Conservation (phyloP, 2,888 invertebrate genomes). For the Mythimna lalbum region DNA sequence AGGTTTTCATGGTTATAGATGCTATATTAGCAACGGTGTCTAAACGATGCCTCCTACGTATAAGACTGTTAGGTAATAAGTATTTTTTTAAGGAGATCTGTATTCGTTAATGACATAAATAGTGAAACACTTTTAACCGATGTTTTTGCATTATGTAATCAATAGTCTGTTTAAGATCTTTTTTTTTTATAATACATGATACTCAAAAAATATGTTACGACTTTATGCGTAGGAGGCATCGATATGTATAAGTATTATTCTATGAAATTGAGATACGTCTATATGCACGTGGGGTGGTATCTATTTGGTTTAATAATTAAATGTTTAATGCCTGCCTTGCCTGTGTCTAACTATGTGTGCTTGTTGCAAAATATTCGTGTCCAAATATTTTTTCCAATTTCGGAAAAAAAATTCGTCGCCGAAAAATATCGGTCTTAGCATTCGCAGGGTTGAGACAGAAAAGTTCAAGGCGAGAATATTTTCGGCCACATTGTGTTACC, state of each 20-base stretch:
- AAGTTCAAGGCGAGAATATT: slow-evolving; percentile 47
- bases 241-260: slow-evolving; percentile 15
- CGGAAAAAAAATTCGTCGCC: slow-evolving; percentile 1
- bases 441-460: slow-evolving; percentile 46
- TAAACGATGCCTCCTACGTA: too few relatives aligned
- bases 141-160: too few relatives aligned
- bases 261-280: slow-evolving; percentile 37
- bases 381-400: slow-evolving; percentile 7
- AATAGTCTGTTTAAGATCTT: too few relatives aligned
- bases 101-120: too few relatives aligned
- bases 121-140: too few relatives aligned
- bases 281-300: slow-evolving; percentile 50
- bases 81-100: too few relatives aligned
- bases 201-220: too few relatives aligned
- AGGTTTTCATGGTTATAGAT: slow-evolving; percentile 29
- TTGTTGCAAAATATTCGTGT: slow-evolving; percentile 45
- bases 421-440: slow-evolving; percentile 24
- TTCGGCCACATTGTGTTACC: slow-evolving; percentile 39
- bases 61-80: too few relatives aligned
- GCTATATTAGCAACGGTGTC: slow-evolving; percentile 12
- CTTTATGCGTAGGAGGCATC: too few relatives aligned
- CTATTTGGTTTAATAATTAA: slow-evolving; percentile 40
- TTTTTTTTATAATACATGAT: too few relatives aligned
- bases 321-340: slow-evolving; percentile 47
- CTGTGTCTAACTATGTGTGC: slow-evolving; percentile 55